Evolutionary conservation across 2,113 vertebrate genomes (phyloP).

Genomic region (Vulpes ferrilata): DNA sequence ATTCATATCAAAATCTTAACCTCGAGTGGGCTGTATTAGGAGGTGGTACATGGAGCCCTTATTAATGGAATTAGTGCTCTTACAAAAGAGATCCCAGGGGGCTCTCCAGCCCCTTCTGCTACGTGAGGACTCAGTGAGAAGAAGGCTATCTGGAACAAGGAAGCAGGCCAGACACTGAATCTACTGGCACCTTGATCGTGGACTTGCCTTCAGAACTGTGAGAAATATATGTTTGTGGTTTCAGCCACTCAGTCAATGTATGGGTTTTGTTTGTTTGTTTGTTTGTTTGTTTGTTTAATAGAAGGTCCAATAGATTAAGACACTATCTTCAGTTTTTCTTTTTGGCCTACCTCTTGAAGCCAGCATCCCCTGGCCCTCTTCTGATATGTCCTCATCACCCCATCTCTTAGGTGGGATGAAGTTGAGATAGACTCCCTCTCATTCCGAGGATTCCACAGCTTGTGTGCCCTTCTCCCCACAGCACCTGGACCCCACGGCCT

Average conservation of each 20-base stretch:
- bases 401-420: neutral
- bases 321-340: neutral
- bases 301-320: neutral
- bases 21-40: neutral
- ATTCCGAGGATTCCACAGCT: neutral
- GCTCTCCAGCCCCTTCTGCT: neutral
- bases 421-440: neutral
- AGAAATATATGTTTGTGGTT: neutral
- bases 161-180: neutral
- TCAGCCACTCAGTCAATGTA: neutral
- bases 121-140: neutral
- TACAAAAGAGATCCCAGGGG: neutral
- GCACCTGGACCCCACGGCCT: neutral
- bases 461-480: neutral
- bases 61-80: neutral
- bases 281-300: neutral
- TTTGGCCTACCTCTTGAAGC: slow-evolving; percentile 8
- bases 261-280: neutral
- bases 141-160: neutral
- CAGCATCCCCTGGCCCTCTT: neutral
- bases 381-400: neutral
- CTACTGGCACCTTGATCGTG: neutral
- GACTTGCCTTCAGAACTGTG: neutral
- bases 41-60: neutral
- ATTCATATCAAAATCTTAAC: neutral